Conservation (phyloP, 2,888 invertebrate genomes). For the Nomada fucata region DNA sequence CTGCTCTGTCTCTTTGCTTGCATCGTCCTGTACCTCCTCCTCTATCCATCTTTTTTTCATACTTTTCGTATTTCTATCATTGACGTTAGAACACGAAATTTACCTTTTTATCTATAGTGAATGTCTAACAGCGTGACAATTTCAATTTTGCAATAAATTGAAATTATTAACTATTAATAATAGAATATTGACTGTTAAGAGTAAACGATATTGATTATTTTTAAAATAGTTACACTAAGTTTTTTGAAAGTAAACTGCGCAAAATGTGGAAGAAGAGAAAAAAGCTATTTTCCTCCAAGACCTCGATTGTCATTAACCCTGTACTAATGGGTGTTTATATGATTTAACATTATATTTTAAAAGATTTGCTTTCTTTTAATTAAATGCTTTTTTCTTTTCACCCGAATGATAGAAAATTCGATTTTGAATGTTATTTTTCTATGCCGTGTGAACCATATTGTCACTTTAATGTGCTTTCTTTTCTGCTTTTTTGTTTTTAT, state of each 20-base stretch:
- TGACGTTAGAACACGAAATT: conserved; percentile 28
- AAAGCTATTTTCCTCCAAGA: conserved; percentile 47
- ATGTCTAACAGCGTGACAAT: conserved; percentile 31
- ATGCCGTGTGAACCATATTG: conserved; percentile 75
- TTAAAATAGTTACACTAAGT: conserved; percentile 16
- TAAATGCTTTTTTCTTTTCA: conserved; percentile 38
- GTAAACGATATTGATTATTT: conserved; percentile 29
- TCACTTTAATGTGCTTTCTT: conserved; percentile 64
- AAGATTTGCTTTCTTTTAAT: conserved; percentile 28
- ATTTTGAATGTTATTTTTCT: conserved; percentile 54
- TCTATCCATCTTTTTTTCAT: background rate
- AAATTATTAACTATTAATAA: conserved; percentile 28
- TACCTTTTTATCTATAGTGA: conserved; percentile 25
- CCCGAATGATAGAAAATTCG: conserved; percentile 27
- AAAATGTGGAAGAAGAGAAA: conserved; percentile 48
- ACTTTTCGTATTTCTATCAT: conserved; percentile 27
- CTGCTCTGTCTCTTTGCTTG: conserved; percentile 35
- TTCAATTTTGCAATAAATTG: conserved; percentile 35
- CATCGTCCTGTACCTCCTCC: background rate
- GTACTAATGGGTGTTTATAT: conserved; percentile 51
- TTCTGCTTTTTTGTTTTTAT: conserved; percentile 44
- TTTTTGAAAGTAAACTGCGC: conserved; percentile 24
- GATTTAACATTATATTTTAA: conserved; percentile 35
- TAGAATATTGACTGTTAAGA: conserved; percentile 26
- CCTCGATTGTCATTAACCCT: conserved; percentile 60